Evolutionary conservation across 1,140 invertebrate species (phyloP).

Genomic region (Heliconius hermathena): DNA sequence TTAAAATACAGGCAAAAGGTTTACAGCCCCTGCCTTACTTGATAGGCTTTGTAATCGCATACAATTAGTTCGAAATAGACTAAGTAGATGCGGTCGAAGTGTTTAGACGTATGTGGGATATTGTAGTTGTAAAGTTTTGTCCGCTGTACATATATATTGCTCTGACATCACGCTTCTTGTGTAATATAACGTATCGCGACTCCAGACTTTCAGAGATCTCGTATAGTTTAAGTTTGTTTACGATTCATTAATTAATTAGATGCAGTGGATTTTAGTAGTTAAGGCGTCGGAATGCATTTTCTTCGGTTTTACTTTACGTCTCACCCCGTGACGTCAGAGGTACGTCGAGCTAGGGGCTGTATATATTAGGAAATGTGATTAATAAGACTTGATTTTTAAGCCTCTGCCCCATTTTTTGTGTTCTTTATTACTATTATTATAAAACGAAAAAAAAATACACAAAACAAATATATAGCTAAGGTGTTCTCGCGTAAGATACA

Average conservation of each 20-base stretch:
- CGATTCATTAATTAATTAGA: constrained; percentile 65
- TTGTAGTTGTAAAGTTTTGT: constrained; percentile 21
- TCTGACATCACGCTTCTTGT: constrained; percentile 56
- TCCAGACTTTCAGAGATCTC: constrained; percentile 81
- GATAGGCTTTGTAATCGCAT: constrained; percentile 3
- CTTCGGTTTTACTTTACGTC: constrained; percentile 2
- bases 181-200: constrained; percentile 73
- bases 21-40: not conserved
- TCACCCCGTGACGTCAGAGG: not conserved
- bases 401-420: constrained; percentile 58
- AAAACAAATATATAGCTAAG: constrained; percentile 46
- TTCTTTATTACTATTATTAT: constrained; percentile 64
- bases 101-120: constrained; percentile 23
- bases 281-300: constrained; percentile 36
- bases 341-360: constrained; percentile 33
- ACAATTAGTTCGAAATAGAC: constrained; percentile 3
- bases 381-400: constrained; percentile 59
- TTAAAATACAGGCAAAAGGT: not conserved
- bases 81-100: constrained; percentile 16
- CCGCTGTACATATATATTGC: constrained; percentile 39
- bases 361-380: constrained; percentile 54
- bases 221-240: constrained; percentile 76
- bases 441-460: constrained; percentile 67
- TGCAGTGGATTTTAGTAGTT: constrained; percentile 64
- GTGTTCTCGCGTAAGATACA: constrained; percentile 49